These are phyloP conservation scores for Neotoxoptera formosana DNA, from an alignment of 1,140 invertebrate genomes.

Conservation along the genomic window DNA sequence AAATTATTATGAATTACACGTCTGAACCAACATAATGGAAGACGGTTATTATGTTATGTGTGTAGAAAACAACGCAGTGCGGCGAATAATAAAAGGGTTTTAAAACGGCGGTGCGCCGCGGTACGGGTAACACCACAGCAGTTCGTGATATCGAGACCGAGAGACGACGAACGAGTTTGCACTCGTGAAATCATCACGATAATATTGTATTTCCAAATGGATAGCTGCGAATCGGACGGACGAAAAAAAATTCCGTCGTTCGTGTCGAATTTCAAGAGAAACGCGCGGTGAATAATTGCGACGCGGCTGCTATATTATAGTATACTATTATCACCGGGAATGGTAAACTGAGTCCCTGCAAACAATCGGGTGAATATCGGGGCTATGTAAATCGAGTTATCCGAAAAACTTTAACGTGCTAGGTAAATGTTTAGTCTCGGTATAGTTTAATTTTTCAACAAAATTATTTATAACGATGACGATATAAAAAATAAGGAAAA, in stretches of 20 bases:
- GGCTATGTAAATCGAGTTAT: too few relatives aligned
- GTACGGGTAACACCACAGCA: neutral
- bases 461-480: too few relatives aligned
- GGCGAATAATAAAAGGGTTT: neutral
- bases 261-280: neutral
- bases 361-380: too few relatives aligned
- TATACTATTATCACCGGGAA: too few relatives aligned
- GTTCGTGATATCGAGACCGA: conserved; percentile 1
- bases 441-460: too few relatives aligned
- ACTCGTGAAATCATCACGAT: neutral
- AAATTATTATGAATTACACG: neutral
- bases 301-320: neutral
- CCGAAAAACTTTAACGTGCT: too few relatives aligned
- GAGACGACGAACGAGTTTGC: neutral
- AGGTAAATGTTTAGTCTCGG: too few relatives aligned
- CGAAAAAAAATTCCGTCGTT: neutral
- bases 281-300: neutral
- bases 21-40: neutral
- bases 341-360: too few relatives aligned
- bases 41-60: too few relatives aligned
- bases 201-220: neutral
- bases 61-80: too few relatives aligned
- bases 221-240: neutral
- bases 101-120: neutral
- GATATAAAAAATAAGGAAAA: too few relatives aligned